Conservation (phyloP, 1,140 invertebrate species). For the Spodoptera frugiperda region DNA sequence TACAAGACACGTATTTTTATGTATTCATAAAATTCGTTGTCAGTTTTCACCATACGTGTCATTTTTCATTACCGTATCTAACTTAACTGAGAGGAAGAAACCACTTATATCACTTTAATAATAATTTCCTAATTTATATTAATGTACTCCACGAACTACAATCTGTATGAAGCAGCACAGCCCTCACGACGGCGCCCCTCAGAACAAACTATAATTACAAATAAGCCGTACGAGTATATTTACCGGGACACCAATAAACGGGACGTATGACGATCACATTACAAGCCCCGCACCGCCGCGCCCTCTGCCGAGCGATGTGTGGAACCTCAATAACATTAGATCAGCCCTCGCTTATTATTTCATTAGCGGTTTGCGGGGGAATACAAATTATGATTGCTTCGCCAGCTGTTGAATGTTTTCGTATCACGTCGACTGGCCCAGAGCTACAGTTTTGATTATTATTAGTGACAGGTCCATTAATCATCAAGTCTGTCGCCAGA, state of each 20-base stretch:
- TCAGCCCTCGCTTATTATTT: slow-evolving; percentile 24
- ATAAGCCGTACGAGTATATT: slow-evolving; percentile 1
- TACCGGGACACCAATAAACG: slow-evolving; percentile 19
- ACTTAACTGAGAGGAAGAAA: no score
- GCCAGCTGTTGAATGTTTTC: slow-evolving; percentile 5
- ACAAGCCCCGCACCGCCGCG: not conserved
- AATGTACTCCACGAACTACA: no score
- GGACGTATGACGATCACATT: slow-evolving; percentile 4
- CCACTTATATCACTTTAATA: no score
- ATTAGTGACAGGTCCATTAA: not conserved
- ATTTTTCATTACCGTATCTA: no score
- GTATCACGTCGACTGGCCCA: not conserved
- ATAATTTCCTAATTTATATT: no score
- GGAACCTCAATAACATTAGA: slow-evolving; percentile 31
- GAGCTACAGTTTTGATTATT: not conserved
- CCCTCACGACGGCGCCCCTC: not conserved
- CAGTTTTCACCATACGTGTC: no score
- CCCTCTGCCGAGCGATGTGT: not conserved
- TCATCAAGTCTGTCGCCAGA: not conserved
- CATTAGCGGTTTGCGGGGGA: slow-evolving; percentile 14
- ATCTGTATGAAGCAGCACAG: not conserved
- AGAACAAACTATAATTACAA: slow-evolving; percentile 1
- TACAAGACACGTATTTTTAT: no score
- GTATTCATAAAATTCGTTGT: no score
- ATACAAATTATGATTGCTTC: slow-evolving; percentile 32